Percentiles rank a stretch among this genome's conserved stretches.
Evolutionary conservation across 2,797 vertebrate species (phyloP).

Genomic region (Leptatherina wallacei): DNA sequence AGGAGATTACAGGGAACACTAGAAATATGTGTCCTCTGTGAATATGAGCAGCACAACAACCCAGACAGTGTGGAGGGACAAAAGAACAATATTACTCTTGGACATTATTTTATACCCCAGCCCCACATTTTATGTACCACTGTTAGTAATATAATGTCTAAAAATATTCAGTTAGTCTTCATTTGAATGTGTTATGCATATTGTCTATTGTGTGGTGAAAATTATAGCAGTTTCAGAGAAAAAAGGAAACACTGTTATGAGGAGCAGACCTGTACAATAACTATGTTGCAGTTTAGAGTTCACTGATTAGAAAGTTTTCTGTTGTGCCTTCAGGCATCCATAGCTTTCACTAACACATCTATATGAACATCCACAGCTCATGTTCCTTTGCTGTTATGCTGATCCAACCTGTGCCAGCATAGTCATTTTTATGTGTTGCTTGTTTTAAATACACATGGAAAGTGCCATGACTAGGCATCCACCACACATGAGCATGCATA

Average conservation of each 20-base stretch:
- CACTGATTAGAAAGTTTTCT: slow-evolving; percentile 38
- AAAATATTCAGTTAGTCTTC: neutral
- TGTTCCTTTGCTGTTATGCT: slow-evolving; percentile 15
- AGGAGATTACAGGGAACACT: slow-evolving; percentile 75
- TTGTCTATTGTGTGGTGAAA: slow-evolving; percentile 12
- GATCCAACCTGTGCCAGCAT: slow-evolving; percentile 12
- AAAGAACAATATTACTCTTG: slow-evolving; percentile 28
- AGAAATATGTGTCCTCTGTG: slow-evolving; percentile 74
- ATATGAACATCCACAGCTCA: slow-evolving; percentile 37
- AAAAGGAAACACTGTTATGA: neutral
- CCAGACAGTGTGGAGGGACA: slow-evolving; percentile 46
- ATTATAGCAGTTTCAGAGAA: neutral
- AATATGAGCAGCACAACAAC: slow-evolving; percentile 57
- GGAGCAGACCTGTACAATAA: no score
- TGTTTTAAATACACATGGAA: slow-evolving; percentile 20
- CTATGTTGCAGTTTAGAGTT: neutral
- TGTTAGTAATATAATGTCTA: neutral
- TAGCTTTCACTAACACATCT: slow-evolving; percentile 41
- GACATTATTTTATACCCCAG: slow-evolving; percentile 2
- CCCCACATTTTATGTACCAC: neutral
- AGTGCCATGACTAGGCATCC: neutral
- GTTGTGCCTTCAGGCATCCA: slow-evolving; percentile 40
- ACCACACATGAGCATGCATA: slow-evolving; percentile 2
- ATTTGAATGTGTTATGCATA: neutral
- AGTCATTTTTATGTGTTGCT: slow-evolving; percentile 20